Evolutionary conservation across 2,797 vertebrate genomes (phyloP).

Genomic region (Syngnathus acus): DNA sequence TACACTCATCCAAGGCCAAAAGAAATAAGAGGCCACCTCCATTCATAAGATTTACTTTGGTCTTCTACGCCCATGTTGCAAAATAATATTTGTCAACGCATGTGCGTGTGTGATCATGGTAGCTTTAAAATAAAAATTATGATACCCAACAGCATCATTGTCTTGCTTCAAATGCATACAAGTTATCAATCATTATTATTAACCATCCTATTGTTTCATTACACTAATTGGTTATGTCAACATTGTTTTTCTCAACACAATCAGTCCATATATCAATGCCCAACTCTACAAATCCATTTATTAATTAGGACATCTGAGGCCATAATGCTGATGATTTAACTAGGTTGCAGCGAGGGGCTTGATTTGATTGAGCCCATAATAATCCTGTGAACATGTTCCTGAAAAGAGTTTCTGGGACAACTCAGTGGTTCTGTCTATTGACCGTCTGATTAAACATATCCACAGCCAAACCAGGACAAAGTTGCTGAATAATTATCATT

Average conservation of each 20-base stretch:
- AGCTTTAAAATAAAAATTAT: conserved; percentile 2
- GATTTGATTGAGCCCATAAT: conserved; percentile 15
- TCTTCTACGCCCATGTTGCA: conserved; percentile 35
- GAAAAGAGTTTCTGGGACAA: conserved; percentile 9
- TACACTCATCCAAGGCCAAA: conserved; percentile 42
- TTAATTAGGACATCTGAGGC: not conserved
- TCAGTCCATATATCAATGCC: conserved; percentile 38
- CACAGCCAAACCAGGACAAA: not conserved
- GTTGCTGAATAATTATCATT: not conserved
- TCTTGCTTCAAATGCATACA: not conserved
- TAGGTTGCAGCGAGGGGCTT: conserved; percentile 10
- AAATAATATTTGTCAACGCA: conserved; percentile 44
- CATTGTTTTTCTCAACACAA: conserved; percentile 27
- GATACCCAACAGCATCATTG: conserved; percentile 5
- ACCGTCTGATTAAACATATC: conserved; percentile 13
- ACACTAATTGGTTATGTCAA: not conserved
- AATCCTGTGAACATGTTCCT: conserved; percentile 11
- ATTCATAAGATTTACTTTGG: conserved; percentile 46
- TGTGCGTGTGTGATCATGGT: conserved; percentile 11
- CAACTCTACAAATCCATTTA: conserved; percentile 40
- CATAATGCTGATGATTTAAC: conserved; percentile 9
- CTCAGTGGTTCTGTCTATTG: conserved; percentile 17
- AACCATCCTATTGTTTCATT: no score
- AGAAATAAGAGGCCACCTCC: conserved; percentile 20
- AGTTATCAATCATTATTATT: no score